phyloP scores from a whole-genome alignment of 2,113 vertebrate species.

The Haemorhous mexicanus region DNA sequence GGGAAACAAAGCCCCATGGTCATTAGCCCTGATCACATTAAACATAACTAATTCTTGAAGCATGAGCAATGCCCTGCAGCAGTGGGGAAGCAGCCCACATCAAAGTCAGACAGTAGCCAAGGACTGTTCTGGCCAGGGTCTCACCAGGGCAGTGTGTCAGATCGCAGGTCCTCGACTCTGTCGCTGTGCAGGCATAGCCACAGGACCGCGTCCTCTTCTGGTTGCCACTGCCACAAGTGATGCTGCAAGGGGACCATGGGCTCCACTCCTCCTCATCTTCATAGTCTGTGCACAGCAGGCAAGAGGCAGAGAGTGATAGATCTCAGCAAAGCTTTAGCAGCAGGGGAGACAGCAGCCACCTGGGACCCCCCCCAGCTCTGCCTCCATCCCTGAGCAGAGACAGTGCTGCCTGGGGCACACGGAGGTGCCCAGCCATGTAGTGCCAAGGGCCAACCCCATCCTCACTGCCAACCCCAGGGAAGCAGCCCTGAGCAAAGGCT shows the following conservation, averaged over 20 bases:
- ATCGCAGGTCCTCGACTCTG: conserved; percentile 81
- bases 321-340: not conserved
- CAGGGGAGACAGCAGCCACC: not conserved
- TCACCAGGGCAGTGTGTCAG: conserved; percentile 82
- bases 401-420: not conserved
- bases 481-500: not conserved
- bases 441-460: not conserved
- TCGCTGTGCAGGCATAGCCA: conserved; percentile 84
- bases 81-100: not conserved
- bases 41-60: not conserved
- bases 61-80: not conserved
- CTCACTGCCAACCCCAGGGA: not conserved
- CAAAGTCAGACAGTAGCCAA: not conserved
- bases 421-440: rapidly evolving
- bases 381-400: not conserved
- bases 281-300: conserved; percentile 69
- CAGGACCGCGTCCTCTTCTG: conserved; percentile 87
- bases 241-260: conserved; percentile 86
- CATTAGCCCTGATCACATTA: not conserved
- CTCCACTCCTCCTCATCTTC: conserved; percentile 87
- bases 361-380: not conserved
- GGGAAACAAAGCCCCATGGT: not conserved
- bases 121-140: not conserved
- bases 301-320: not conserved
- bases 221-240: conserved; percentile 81